Evolutionary conservation across 1,140 invertebrate genomes (phyloP), one percentile per base, ranked within the genome.

Genomic region (Oryzaephilus surinamensis): DNA sequence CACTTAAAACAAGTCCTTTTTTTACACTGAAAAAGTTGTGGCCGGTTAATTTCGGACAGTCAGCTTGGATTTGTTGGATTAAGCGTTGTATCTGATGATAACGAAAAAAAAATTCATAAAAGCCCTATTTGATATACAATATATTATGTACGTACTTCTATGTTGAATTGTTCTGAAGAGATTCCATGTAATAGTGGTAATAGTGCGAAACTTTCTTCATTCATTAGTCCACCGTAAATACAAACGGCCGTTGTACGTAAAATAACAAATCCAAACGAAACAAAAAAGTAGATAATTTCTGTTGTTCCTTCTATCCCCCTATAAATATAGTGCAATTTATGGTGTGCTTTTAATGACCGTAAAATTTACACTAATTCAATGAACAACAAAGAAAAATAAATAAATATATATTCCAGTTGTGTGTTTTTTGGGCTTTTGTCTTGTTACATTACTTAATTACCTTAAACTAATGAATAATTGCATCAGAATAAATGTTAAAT

Each of bases 401-500:
- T n/a, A n/a, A n/a, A n/a, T n/a, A n/a, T n/a, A n/a, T n/a, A n/a
- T n/a, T n/a, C n/a, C n/a, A n/a, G n/a, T n/a, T n/a, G n/a, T n/a
- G n/a, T n/a, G n/a, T n/a, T n/a, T n/a, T n/a, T n/a, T n/a, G n/a
- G n/a, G n/a, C n/a, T n/a, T n/a, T n/a, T n/a, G n/a, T 15, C 4
- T 29, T 29, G 4, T 29, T 32, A 7, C 6, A 16, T 12, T 12
- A 29, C 10, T n/a, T 10, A 45, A 31, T 45, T 35, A 82, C 80
- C 74, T 70, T 13, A 83, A 57, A 30, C 73, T 79, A 45, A 79
- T 76, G 1, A 81, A 66, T 17, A 83, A 64, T 51, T 82, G 80
- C 0, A 79, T 57, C 30, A 79, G 79, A 24, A 81, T 77, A 34
- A 79, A 81, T 46, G 78, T 80, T 0, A 82, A 52, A 57, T 81